Evolutionary conservation across 2,888 invertebrate genomes (phyloP).

Genomic region (Aleiodes leptofemur): DNA sequence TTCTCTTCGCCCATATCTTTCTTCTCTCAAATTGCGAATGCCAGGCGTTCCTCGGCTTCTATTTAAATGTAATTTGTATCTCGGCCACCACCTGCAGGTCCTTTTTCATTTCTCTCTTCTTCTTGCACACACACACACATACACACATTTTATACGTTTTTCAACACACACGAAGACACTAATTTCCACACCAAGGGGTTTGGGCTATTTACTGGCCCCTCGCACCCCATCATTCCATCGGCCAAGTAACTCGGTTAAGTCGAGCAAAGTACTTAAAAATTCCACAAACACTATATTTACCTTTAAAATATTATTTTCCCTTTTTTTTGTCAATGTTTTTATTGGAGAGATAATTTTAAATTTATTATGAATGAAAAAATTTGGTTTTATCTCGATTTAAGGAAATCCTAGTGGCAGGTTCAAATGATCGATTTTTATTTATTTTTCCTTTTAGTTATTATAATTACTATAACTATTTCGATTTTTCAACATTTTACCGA

Average conservation of each 20-base stretch:
- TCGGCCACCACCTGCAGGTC: conserved; percentile 49
- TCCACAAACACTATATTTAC: conserved; percentile 11
- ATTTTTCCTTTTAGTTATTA: too few relatives aligned
- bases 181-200: conserved; percentile 12
- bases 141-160: neutral
- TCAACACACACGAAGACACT: conserved; percentile 7
- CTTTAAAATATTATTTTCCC: neutral
- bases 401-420: too few relatives aligned
- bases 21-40: conserved; percentile 72
- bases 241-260: neutral
- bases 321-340: neutral
- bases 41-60: conserved; percentile 72
- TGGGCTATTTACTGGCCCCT: conserved; percentile 22
- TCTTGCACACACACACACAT: neutral
- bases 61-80: conserved; percentile 75
- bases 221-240: neutral
- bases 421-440: too few relatives aligned
- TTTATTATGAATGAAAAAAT: too few relatives aligned
- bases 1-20: conserved; percentile 47
- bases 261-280: conserved; percentile 21
- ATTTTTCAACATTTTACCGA: too few relatives aligned
- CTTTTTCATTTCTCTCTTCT: conserved; percentile 7
- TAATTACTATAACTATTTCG: too few relatives aligned
- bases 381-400: too few relatives aligned
- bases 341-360: too few relatives aligned